Base-by-base conservation (phyloP, 2,888 invertebrate genomes). In the Brachycybe producta region DNA sequence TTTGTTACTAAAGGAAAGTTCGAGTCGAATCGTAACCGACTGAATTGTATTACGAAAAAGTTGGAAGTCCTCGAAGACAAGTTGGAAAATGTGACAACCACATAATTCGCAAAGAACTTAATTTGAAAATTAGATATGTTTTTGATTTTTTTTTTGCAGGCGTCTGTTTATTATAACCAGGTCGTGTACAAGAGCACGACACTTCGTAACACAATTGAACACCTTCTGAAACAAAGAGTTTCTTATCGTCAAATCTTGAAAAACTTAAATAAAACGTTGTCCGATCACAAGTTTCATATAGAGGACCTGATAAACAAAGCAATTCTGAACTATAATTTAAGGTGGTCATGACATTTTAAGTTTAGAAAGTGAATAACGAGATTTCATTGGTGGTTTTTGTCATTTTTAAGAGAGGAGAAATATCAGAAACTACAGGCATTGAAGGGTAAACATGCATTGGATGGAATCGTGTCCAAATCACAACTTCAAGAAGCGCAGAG, bases 391-490 rank as follows among this genome's bases (percentile, higher is more conserved):
- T 15, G 8, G 15, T 38, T 38, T 38, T 38, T 38, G 11, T n/a
- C n/a, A 15, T 38, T 13, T 40, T 4, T 40, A 28, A 44, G 44
- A 19, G 44, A 44, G 7, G 44, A 44, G 7, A 17, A 28, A 15
- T 44, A 44, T 32, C 44, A 44, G 32, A 44, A 44, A 17, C 17
- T 44, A 15, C 27, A 44, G n/a, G 44, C 30, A 5, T 17, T 32
- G 32, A 44, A 32, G 23, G 23, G 5, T 2, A 28, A 17, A 2
- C 30, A 28, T 21, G 30, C 15, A 5, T 32, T 11, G 15, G 44
- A 44, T 15, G 30, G 23, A 15, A 28, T 17, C 7, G 32, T 32
- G 19, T 44, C 30, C 23, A 19, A 23, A n/a, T 17, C 44, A 19
- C 30, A 28, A 7, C 44, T 44, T 7, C 30, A 44, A 17, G 44